Evolutionary conservation across 2,797 vertebrate genomes (phyloP), one percentile per base, ranked within the genome.

Genomic region (Tragelaphus oryx): DNA sequence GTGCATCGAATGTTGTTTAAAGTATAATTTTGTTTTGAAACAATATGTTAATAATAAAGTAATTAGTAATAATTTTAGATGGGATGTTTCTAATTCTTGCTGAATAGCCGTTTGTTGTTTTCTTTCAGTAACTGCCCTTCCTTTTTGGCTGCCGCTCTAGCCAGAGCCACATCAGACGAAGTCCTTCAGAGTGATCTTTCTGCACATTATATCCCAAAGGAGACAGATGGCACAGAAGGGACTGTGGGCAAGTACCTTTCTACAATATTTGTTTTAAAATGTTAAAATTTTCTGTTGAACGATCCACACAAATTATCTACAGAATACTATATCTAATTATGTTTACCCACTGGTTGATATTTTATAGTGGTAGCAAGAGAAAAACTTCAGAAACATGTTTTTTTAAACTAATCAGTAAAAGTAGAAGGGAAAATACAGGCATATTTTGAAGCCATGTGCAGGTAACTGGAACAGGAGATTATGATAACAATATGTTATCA

Each of bases 61-160:
- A 60, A 55, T 86, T 81, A 80, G 50, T 86, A 95, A 59, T 48
- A 81, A 57, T 74, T 3, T 60, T 57, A 48, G 84, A 65, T 86
- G 24, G 48, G 74, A 74, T 68, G 18, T 8, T 59, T 90, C 71
- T 79, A 80, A 92, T 96, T 92, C 41, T 96, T 83, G 88, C 80
- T 97, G 50, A 94, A 96, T 95, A n/a, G 24, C 16, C 85, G 87
- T 97, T 37, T 89, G 24, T 95, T 95, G 87, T 87, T 97, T 82
- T 97, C 96, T 97, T 98, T 18, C 95, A 99, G 98, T 95, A 99
- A 99, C 80, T 99, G 99, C 89, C 99, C 99, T 0, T 99, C 99
- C 86, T 99, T 99, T 96, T 98, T 99, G 99, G 99, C 99, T 33
- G 99, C 99, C n/a, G 99, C 99, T 48, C 97, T 99, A 98, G 99